phyloP scores from a whole-genome alignment of 2,888 invertebrate species.

The Drosophila acutilabella region DNA sequence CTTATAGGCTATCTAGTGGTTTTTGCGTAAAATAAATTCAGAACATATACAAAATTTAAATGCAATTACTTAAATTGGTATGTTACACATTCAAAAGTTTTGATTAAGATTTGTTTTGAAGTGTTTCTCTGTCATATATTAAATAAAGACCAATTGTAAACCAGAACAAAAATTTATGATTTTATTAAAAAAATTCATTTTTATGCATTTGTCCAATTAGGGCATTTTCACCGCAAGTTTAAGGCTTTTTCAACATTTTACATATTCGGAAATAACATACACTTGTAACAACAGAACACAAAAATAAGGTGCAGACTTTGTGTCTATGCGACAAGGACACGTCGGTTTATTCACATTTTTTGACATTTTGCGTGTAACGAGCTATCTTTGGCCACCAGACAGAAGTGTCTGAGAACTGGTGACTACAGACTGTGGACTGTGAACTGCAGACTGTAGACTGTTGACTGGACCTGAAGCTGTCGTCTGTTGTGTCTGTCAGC shows the following conservation, averaged over 20 bases:
- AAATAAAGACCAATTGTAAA: too few species aligned
- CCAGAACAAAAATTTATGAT: too few species aligned
- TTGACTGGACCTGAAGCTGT: constrained; percentile 7
- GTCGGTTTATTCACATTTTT: constrained; percentile 37
- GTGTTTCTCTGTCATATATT: too few species aligned
- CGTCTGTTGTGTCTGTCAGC: constrained; percentile 44
- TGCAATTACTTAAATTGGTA: too few species aligned
- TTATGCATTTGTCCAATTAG: constrained; percentile 37
- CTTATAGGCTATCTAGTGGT: neutral
- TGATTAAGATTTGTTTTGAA: too few species aligned
- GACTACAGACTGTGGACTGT: constrained; percentile 1
- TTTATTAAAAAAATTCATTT: neutral
- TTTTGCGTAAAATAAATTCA: too few species aligned
- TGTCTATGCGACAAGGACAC: constrained; percentile 37
- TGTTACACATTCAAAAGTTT: too few species aligned
- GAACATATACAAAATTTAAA: too few species aligned
- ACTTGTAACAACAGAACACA: constrained; percentile 4
- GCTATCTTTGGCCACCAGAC: constrained; percentile 42
- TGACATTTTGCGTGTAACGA: constrained; percentile 47
- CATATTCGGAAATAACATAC: neutral
- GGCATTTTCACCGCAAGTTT: constrained; percentile 1
- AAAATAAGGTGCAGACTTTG: constrained; percentile 21
- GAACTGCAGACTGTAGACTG: neutral
- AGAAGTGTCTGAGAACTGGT: neutral
- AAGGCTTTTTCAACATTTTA: constrained; percentile 3